Conservation (phyloP, 1,140 invertebrate species). For the Formica selysi region DNA sequence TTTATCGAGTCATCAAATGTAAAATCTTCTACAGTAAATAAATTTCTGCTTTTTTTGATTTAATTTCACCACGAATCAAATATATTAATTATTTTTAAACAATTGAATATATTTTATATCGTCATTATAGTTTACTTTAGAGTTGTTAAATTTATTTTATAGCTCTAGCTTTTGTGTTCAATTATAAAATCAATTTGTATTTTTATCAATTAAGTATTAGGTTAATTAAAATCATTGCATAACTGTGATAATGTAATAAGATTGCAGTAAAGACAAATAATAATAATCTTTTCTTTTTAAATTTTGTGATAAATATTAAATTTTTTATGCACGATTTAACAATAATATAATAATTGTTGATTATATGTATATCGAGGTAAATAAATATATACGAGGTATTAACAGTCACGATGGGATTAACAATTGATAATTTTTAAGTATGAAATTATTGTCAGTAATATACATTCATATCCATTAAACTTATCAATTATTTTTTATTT, state of each 20-base stretch:
- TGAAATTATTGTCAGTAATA: neutral
- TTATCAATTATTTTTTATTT: neutral
- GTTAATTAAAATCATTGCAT: neutral
- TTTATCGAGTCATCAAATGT: neutral
- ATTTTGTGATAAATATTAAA: neutral
- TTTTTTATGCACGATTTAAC: neutral
- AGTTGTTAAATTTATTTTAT: conserved; percentile 6
- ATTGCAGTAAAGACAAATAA: neutral
- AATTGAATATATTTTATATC: neutral
- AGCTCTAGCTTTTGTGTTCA: neutral
- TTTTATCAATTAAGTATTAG: conserved; percentile 3
- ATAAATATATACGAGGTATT: neutral
- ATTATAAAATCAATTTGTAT: neutral
- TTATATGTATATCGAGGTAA: neutral
- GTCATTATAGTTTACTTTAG: neutral
- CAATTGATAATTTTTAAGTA: neutral
- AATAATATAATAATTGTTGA: neutral
- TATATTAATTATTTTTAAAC: neutral
- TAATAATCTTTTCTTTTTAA: neutral
- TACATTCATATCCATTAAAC: neutral
- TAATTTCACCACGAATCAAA: neutral
- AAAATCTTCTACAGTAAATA: neutral
- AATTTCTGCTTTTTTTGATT: neutral
- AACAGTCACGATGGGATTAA: neutral
- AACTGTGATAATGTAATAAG: neutral